Evolutionary conservation across 2,888 invertebrate species (phyloP).

Genomic region (Rhingia rostrata): DNA sequence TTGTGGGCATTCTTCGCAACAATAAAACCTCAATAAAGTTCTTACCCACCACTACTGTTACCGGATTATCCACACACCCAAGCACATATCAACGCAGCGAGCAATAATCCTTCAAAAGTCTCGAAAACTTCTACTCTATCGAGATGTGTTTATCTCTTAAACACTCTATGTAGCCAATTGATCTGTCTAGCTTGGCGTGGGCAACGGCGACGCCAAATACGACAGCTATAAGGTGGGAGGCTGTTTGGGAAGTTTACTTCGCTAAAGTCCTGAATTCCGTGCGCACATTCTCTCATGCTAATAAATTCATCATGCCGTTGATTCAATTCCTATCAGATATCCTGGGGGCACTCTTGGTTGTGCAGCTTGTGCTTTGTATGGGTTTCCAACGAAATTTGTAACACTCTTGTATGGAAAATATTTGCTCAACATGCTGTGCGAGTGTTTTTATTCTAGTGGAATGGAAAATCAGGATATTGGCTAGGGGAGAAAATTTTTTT

Average conservation of each 20-base stretch:
- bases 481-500: neutral
- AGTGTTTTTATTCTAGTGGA: conserved; percentile 22
- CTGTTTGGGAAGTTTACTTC: conserved; percentile 23
- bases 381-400: conserved; percentile 9
- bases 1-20: conserved; percentile 40
- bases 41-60: conserved; percentile 17
- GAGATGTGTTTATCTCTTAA: conserved; percentile 60
- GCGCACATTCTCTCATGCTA: conserved; percentile 34
- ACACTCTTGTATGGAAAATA: conserved; percentile 32
- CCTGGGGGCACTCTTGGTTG: neutral
- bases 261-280: conserved; percentile 23
- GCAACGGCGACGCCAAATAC: neutral
- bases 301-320: conserved; percentile 47
- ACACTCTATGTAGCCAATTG: conserved; percentile 49
- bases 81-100: neutral
- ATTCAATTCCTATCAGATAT: conserved; percentile 20
- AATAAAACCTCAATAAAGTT: conserved; percentile 59
- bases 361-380: neutral
- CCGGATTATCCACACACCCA: neutral
- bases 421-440: conserved; percentile 54
- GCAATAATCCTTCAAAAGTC: conserved; percentile 26
- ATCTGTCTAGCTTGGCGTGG: conserved; percentile 28
- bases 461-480: conserved; percentile 35
- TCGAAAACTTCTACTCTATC: conserved; percentile 17
- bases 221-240: neutral